Base-by-base conservation (phyloP, 2,113 vertebrate species). In the Salvelinus sp. region DNA sequence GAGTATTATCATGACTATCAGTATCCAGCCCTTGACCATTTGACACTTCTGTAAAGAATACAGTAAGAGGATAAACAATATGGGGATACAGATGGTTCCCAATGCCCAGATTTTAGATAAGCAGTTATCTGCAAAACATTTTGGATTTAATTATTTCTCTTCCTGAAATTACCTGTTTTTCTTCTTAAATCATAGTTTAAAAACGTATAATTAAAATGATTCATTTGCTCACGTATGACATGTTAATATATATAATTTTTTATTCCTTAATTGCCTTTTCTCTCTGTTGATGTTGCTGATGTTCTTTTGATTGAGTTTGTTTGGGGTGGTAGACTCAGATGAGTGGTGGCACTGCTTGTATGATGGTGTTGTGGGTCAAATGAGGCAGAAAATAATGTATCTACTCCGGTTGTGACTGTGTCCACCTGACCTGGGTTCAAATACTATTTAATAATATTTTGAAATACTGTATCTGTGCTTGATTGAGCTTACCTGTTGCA, bases 1-100 rank as follows among this genome's bases (percentile, higher is more conserved):
- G 79, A 87, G 82, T 90, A 87, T 87, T 87, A 82, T 48, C 3
- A 73, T 10, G 7, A 82, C 75, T 72, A 74, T 44, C 9, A 2
- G 38, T 44, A 44, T 72, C 81, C 87, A 74, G 79, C 77, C 78
- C 60, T 84, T 57, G 18, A 68, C 30, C 28, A 38, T 68, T n/a
- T 44, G 66, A n/a, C 58, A 62, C 58, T 62, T n/a, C 18, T 57
- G 58, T 62, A 22, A 62, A 62, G 58, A 22, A 16, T 33, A 10
- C 20, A 38, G 18, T 3, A n/a, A 30, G 28, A 68, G 66, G 64
- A 14, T 68, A 33, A 18, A 68, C 30, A 22, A 22, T 62, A 62
- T 22, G n/a, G n/a, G n/a, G 2, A n/a, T 22, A 22, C 5, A 62
- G n/a, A 62, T 22, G 28, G 18, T 16, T 68, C 5, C 66, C 30